A percentile compares a stretch with the other conserved stretches of the same genome.
phyloP scores from a whole-genome alignment of 1,140 invertebrate genomes.

The Bombus breviceps region DNA sequence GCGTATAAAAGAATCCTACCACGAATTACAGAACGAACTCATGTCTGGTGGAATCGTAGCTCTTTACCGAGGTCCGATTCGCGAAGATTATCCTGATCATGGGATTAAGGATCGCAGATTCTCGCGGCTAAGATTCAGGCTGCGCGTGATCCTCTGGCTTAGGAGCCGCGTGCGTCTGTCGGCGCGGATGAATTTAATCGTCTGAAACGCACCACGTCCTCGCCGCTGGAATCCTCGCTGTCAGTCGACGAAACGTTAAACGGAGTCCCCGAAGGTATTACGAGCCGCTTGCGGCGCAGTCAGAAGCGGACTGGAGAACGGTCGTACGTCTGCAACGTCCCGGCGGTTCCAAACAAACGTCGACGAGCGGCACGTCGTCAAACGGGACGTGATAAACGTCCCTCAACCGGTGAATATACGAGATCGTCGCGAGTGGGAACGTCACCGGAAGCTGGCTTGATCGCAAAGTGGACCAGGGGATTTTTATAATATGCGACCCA shows the following conservation, averaged over 20 bases:
- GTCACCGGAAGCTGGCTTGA: constrained; percentile 25
- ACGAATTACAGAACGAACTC: neutral
- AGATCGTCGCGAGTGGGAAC: constrained; percentile 32
- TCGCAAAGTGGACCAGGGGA: constrained; percentile 7
- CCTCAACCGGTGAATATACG: constrained; percentile 50
- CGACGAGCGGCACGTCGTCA: constrained; percentile 55
- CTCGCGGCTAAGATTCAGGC: constrained; percentile 55
- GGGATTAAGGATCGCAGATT: constrained; percentile 64
- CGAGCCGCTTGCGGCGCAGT: constrained; percentile 44
- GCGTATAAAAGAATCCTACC: neutral
- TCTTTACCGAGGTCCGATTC: neutral
- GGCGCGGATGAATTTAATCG: constrained; percentile 69
- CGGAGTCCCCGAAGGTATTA: constrained; percentile 69
- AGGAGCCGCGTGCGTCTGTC: constrained; percentile 62
- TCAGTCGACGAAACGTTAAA: constrained; percentile 62
- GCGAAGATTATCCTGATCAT: constrained; percentile 64
- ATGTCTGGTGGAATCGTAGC: constrained; percentile 16
- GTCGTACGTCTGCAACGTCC: constrained; percentile 51
- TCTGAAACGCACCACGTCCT: constrained; percentile 55
- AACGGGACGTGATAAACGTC: constrained; percentile 63
- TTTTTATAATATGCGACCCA: neutral
- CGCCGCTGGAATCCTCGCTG: constrained; percentile 61
- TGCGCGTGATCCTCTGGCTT: constrained; percentile 62
- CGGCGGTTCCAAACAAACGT: constrained; percentile 65
- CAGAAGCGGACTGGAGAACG: constrained; percentile 6